Evolutionary conservation across 2,888 invertebrate genomes (phyloP), one percentile per base, ranked within the genome.

Genomic region (Drosophila trichaetosa): DNA sequence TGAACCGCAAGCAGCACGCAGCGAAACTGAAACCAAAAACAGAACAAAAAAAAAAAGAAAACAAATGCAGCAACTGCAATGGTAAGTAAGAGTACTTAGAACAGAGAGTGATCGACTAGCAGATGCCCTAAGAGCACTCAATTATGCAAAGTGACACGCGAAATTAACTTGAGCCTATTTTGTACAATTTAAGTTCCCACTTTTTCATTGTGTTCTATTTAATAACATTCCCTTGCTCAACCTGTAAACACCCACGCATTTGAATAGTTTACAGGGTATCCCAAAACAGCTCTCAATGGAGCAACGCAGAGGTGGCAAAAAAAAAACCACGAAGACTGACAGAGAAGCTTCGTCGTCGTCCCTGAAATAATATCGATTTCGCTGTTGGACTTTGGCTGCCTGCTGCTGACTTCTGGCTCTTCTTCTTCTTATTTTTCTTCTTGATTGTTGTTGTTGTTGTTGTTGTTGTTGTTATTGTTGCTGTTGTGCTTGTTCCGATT

Each of bases 311-410:
- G 54, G 56, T 72, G 57, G 53, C 73, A 76, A 62, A 60, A 42
- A 46, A 60, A 34, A 16, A 34, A 36, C 36, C 18, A 56, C 36
- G 36, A 36, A 36, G 54, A 24, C 70, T 54, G 63, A 61, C 71
- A 77, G 63, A 69, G n/a, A 81, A 78, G 74, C 66, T 60, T 81
- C 74, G 85, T 88, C 88, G 46, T 24, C 90, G 46, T 24, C 90
- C 85, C 90, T 85, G 85, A 85, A 85, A 76, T 83, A 76, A 88
- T 88, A 85, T 90, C 90, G 90, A 88, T 90, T 90, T 87, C 90
- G 83, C 69, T 72, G 75, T 68, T 76, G 80, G 76, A 85, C 86
- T 84, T 75, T 82, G 77, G 66, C 46, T 52, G 78, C 48, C 36
- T 46, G 46, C 70, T 67, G 36, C 36, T 38, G 67, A 42, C 40